Evolutionary conservation across 2,797 vertebrate species (phyloP).

Genomic region (Margarornis squamiger): DNA sequence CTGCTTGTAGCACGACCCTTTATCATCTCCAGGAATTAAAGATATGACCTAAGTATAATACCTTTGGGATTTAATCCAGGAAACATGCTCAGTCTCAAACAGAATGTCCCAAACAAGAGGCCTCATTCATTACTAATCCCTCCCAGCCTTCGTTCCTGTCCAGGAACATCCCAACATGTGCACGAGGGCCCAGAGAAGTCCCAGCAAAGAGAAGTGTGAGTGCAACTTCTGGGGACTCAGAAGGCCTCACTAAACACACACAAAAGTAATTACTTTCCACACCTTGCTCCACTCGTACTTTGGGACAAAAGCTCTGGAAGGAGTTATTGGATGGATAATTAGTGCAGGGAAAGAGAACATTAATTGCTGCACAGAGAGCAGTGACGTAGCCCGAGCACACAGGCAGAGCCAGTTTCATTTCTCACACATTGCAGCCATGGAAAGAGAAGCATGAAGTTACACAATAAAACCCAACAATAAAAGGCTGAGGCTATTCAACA

Average conservation of each 20-base stretch:
- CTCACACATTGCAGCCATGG: neutral
- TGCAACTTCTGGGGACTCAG: neutral
- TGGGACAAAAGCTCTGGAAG: constrained; percentile 42
- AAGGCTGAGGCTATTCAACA: constrained; percentile 20
- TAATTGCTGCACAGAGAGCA: constrained; percentile 1
- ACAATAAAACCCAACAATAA: constrained; percentile 34
- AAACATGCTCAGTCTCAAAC: neutral
- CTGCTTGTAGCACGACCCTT: neutral
- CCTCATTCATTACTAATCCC: neutral
- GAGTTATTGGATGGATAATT: constrained; percentile 41
- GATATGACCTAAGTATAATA: neutral
- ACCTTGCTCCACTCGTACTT: constrained; percentile 28
- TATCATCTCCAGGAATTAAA: neutral
- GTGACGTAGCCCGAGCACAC: neutral
- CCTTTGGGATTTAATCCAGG: neutral
- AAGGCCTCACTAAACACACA: constrained; percentile 10
- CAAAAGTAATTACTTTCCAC: constrained; percentile 46
- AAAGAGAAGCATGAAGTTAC: neutral
- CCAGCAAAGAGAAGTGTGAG: neutral
- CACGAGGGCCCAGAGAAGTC: neutral
- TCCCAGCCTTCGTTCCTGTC: neutral
- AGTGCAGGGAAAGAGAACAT: neutral
- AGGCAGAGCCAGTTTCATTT: neutral
- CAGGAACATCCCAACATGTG: accelerated
- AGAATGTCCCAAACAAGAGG: neutral